Conservation (phyloP, 2,113 vertebrate species). For the Microcebus lehilahytsara region DNA sequence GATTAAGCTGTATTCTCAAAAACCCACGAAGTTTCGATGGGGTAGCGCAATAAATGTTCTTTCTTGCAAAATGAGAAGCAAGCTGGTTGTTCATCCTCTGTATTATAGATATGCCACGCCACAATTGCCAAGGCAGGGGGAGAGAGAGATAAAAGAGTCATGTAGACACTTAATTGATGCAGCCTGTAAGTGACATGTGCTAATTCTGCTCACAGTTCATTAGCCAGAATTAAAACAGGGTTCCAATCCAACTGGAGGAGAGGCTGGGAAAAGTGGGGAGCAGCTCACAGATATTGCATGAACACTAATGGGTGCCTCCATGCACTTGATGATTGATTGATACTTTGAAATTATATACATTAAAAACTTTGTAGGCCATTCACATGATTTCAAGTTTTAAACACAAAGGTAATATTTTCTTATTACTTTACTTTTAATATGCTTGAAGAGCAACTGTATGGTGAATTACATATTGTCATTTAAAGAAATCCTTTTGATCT, state of each 20-base stretch:
- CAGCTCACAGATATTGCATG: neutral
- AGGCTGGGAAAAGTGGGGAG: neutral
- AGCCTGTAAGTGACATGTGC: neutral
- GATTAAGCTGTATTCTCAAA: neutral
- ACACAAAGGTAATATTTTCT: neutral
- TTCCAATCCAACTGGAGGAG: neutral
- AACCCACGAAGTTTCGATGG: neutral
- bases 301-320: neutral
- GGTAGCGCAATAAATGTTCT: neutral
- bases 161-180: neutral
- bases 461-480: neutral
- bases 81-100: neutral
- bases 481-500: neutral
- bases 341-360: slow-evolving; percentile 33
- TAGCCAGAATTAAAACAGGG: neutral
- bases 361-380: neutral
- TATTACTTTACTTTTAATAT: slow-evolving; percentile 29
- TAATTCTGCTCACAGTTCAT: neutral
- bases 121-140: neutral
- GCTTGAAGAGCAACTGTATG: neutral
- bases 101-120: neutral
- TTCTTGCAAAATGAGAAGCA: neutral
- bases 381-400: slow-evolving; percentile 38
- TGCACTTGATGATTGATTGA: neutral
- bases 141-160: neutral